Conservation (phyloP, 1,140 invertebrate genomes). For the Piezodorus guildinii region DNA sequence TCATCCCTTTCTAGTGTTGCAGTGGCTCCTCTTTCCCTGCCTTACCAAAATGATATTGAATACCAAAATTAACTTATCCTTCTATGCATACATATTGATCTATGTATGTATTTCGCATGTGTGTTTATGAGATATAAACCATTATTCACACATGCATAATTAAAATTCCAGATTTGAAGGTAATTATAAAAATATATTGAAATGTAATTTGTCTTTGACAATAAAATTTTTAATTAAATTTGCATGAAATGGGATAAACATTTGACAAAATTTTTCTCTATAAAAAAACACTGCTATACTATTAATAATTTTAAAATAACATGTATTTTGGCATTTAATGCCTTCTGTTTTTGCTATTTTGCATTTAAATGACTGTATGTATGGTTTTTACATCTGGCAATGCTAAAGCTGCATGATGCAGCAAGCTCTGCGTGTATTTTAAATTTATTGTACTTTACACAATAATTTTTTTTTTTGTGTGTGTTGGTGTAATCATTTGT, state of each 20-base stretch:
- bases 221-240: not conserved
- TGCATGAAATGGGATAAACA: not conserved
- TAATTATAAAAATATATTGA: not conserved
- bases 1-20: conserved; percentile 17
- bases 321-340: conserved; percentile 7
- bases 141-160: not conserved
- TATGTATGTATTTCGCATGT: conserved; percentile 12
- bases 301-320: not conserved
- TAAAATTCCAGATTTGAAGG: not conserved
- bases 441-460: not conserved
- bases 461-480: conserved; percentile 7
- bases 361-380: conserved; percentile 13
- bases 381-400: conserved; percentile 5
- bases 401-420: conserved; percentile 22
- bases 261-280: not conserved
- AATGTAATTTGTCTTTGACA: not conserved
- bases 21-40: conserved; percentile 23
- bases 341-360: conserved; percentile 11
- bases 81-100: not conserved
- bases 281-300: not conserved
- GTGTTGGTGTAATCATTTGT: not conserved
- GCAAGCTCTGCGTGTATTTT: conserved; percentile 8
- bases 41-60: conserved; percentile 12
- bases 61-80: conserved; percentile 8
- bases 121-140: not conserved